These are phyloP conservation scores for Apogon hyalosoma DNA, from an alignment of 2,797 vertebrate species.

Conservation along the genomic window DNA sequence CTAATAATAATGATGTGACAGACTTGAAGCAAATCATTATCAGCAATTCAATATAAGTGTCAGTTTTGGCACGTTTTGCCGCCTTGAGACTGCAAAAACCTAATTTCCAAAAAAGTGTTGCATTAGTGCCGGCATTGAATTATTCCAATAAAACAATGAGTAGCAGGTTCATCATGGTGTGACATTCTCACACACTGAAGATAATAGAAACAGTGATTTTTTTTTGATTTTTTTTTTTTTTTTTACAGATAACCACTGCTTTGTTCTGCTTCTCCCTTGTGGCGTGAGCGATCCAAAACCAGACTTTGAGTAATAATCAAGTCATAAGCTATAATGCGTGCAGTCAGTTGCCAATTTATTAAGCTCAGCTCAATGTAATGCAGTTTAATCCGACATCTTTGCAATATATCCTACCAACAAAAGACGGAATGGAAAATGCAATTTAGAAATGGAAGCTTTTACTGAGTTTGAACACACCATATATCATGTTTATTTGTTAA, in stretches of 20 bases:
- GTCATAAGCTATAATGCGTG: too few species aligned
- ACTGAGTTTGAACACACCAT: too few species aligned
- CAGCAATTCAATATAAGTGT: slow-evolving; percentile 46
- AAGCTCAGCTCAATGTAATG: too few species aligned
- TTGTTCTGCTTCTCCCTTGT: slow-evolving; percentile 19
- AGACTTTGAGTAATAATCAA: slow-evolving; percentile 1
- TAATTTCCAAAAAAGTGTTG: slow-evolving; percentile 44
- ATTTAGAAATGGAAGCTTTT: too few species aligned
- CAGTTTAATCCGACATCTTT: too few species aligned
- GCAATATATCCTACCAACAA: too few species aligned
- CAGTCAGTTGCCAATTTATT: too few species aligned
- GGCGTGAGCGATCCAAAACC: slow-evolving; percentile 15
- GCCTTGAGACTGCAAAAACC: slow-evolving; percentile 33
- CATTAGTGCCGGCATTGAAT: slow-evolving; percentile 35
- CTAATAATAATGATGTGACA: slow-evolving; percentile 42
- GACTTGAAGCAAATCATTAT: slow-evolving; percentile 50
- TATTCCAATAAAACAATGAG: slow-evolving; percentile 49
- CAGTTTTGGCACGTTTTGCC: slow-evolving; percentile 54
- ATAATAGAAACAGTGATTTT: slow-evolving; percentile 42
- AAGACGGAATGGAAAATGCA: too few species aligned
- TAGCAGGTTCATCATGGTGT: slow-evolving; percentile 34
- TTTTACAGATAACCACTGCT: slow-evolving; percentile 14
- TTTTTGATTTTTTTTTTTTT: slow-evolving; percentile 36
- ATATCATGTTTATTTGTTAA: too few species aligned
- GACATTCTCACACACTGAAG: slow-evolving; percentile 35